phyloP scores from a whole-genome alignment of 2,113 vertebrate genomes.

The Malaclemys terrapin region DNA sequence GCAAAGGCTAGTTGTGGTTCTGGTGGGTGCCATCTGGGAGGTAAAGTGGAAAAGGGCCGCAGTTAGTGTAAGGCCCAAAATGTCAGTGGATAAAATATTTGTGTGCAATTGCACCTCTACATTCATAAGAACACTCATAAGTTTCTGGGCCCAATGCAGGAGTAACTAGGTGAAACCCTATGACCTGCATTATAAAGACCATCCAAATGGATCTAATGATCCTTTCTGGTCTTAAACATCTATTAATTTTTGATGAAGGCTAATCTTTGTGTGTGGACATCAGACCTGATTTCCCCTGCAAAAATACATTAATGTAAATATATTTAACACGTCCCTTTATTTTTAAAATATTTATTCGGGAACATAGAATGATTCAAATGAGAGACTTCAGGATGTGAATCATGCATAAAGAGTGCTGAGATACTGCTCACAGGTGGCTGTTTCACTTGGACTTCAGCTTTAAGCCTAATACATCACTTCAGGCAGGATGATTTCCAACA shows the following conservation, averaged over 20 bases:
- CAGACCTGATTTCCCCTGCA: neutral
- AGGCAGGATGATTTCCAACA: neutral
- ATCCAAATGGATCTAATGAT: neutral
- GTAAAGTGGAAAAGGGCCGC: neutral
- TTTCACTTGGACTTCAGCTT: conserved; percentile 47
- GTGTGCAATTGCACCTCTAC: neutral
- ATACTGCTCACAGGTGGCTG: conserved; percentile 14
- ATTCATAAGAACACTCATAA: neutral
- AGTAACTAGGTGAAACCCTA: neutral
- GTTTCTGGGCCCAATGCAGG: rapidly evolving
- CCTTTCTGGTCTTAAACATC: neutral
- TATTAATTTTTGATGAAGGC: neutral
- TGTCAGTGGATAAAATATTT: neutral
- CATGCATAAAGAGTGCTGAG: neutral
- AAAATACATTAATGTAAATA: neutral
- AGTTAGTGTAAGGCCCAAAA: neutral
- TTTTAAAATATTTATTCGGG: neutral
- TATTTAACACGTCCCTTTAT: neutral
- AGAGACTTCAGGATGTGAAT: conserved; percentile 30
- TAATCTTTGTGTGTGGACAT: neutral
- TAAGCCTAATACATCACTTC: conserved; percentile 20
- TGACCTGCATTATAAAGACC: neutral
- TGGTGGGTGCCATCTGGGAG: neutral
- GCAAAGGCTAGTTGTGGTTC: neutral
- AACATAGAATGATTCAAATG: conserved; percentile 7